Percentiles rank a stretch among this genome's conserved stretches.
Conservation (phyloP, 2,113 vertebrate genomes). For the Panurus biarmicus region DNA sequence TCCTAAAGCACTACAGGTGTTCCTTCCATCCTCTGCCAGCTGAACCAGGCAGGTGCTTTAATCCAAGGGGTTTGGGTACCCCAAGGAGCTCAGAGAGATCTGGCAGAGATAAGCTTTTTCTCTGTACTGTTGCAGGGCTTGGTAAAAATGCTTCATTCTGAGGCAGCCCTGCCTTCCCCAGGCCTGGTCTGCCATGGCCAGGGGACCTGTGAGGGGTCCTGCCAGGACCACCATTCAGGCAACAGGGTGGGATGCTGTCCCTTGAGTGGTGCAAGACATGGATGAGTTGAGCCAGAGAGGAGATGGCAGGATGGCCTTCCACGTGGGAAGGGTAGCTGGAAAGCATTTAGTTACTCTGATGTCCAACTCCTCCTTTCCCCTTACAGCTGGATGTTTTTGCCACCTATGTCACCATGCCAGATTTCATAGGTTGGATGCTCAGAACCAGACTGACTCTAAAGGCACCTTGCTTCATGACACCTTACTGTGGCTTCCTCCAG, state of each 20-base stretch:
- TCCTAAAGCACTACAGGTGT: not conserved
- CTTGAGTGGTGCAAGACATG: not conserved
- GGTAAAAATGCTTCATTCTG: not conserved
- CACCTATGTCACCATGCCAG: not conserved
- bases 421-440: not conserved
- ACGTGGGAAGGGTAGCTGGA: not conserved
- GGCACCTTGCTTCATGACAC: not conserved
- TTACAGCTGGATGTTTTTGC: not conserved
- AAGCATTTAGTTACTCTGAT: not conserved
- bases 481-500: not conserved
- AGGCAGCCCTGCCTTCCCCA: not conserved
- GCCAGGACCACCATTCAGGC: not conserved
- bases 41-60: not conserved
- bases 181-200: accelerated
- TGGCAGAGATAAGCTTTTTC: not conserved
- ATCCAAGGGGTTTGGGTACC: not conserved
- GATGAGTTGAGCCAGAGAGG: not conserved
- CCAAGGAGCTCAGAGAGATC: not conserved
- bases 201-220: accelerated
- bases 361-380: not conserved
- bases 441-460: not conserved
- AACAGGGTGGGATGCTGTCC: not conserved
- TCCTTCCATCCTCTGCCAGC: not conserved
- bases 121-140: not conserved
- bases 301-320: not conserved